Conservation (phyloP, 2,797 vertebrate species). For the Cetoscarus ocellatus region DNA sequence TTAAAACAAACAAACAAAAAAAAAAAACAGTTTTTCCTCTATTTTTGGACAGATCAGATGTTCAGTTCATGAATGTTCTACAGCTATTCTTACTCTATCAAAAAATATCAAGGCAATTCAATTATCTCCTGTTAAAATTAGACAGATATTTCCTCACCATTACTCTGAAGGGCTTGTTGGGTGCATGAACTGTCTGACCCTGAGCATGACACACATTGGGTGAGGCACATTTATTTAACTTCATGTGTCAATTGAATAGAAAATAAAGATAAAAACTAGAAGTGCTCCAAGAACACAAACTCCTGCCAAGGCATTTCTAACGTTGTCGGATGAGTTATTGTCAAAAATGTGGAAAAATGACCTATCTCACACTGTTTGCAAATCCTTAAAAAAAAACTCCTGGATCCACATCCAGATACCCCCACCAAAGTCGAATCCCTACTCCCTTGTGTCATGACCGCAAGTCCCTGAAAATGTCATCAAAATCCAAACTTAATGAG, state of each 20-base stretch:
- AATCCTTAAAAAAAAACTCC: no score
- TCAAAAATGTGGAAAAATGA: no score
- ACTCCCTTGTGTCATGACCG: no score
- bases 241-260: background rate
- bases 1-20: background rate
- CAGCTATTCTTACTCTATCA: constrained; percentile 64
- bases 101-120: constrained; percentile 75
- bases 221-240: constrained; percentile 1
- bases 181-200: constrained; percentile 64
- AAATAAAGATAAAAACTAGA: background rate
- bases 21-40: background rate
- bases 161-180: constrained; percentile 44
- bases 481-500: no score
- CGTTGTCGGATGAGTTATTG: no score
- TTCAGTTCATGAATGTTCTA: constrained; percentile 28
- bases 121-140: constrained; percentile 82
- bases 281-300: background rate
- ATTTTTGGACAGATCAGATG: constrained; percentile 51
- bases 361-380: no score
- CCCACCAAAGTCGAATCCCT: no score
- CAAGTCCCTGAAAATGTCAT: no score
- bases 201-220: constrained; percentile 24
- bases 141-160: constrained; percentile 76
- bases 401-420: no score
- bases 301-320: no score